Evolutionary conservation across 1,140 invertebrate species (phyloP).

Genomic region (Pentalonia nigronervosa): DNA sequence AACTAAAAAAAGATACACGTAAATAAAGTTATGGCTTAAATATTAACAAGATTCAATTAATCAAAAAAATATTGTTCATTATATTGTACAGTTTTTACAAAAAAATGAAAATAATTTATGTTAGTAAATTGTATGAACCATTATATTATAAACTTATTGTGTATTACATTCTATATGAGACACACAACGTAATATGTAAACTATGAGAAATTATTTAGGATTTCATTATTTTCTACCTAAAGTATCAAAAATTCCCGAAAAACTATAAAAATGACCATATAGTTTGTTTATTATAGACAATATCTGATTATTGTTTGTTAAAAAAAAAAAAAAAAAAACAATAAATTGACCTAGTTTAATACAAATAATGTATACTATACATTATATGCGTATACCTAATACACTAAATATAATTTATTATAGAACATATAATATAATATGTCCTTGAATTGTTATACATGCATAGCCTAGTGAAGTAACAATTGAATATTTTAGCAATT

Average conservation of each 20-base stretch:
- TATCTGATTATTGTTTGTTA: not conserved
- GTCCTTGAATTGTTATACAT: slow-evolving; percentile 33
- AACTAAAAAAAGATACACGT: not conserved
- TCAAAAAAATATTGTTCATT: not conserved
- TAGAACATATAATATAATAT: not conserved
- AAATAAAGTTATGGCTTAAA: not conserved
- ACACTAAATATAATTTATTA: not conserved
- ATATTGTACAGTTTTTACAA: not conserved
- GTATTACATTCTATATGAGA: not conserved
- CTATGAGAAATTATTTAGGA: not conserved
- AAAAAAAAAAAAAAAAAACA: not conserved
- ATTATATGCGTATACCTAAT: not conserved
- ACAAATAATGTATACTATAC: not conserved
- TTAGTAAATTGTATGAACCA: not conserved
- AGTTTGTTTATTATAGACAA: not conserved
- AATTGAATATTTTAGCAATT: slow-evolving; percentile 4
- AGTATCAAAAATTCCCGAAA: not conserved
- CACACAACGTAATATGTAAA: not conserved
- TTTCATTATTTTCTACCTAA: not conserved
- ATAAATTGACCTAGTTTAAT: slow-evolving; percentile 1
- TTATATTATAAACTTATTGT: not conserved
- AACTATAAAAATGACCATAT: not conserved
- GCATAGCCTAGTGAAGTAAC: not conserved
- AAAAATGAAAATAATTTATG: not conserved
- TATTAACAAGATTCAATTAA: not conserved